Evolutionary conservation across 2,113 vertebrate species (phyloP).

Genomic region (Talpa occidentalis): DNA sequence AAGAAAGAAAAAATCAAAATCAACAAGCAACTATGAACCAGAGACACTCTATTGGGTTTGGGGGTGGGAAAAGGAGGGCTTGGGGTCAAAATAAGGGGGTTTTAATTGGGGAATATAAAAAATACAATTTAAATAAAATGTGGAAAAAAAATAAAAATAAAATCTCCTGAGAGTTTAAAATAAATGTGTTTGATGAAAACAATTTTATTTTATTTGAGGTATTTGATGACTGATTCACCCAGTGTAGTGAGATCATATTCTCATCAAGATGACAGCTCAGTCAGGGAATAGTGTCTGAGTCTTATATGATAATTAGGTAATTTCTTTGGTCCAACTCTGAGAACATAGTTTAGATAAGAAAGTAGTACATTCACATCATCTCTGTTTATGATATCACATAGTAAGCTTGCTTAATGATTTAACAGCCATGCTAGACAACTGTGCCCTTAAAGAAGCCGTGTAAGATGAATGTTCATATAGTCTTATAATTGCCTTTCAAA

Average conservation of each 20-base stretch:
- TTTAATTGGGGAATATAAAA: too few species aligned
- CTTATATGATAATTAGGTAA: slow-evolving; percentile 64
- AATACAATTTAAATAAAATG: too few species aligned
- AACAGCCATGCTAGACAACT: slow-evolving; percentile 72
- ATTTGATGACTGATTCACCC: slow-evolving; percentile 17
- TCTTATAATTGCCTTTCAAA: slow-evolving; percentile 81
- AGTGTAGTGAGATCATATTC: slow-evolving; percentile 1
- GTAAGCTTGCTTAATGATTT: slow-evolving; percentile 79
- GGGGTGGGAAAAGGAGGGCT: too few species aligned
- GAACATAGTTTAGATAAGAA: slow-evolving; percentile 62
- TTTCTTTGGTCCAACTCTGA: slow-evolving; percentile 44
- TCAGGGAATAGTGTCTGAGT: slow-evolving; percentile 35
- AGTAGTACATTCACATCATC: slow-evolving; percentile 58
- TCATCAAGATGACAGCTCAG: slow-evolving; percentile 23
- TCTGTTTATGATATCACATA: slow-evolving; percentile 75
- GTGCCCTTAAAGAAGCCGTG: slow-evolving; percentile 73
- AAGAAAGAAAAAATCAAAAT: too few species aligned
- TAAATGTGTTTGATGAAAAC: slow-evolving; percentile 7
- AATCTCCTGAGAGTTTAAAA: slow-evolving; percentile 13
- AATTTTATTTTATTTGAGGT: slow-evolving; percentile 43
- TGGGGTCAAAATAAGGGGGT: too few species aligned
- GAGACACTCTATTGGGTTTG: too few species aligned
- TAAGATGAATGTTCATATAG: slow-evolving; percentile 83
- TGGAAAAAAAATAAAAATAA: too few species aligned
- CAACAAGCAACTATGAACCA: too few species aligned